These are phyloP conservation scores for Drosophila trichaetosa DNA, from an alignment of 2,888 invertebrate genomes.

Conservation along the genomic window DNA sequence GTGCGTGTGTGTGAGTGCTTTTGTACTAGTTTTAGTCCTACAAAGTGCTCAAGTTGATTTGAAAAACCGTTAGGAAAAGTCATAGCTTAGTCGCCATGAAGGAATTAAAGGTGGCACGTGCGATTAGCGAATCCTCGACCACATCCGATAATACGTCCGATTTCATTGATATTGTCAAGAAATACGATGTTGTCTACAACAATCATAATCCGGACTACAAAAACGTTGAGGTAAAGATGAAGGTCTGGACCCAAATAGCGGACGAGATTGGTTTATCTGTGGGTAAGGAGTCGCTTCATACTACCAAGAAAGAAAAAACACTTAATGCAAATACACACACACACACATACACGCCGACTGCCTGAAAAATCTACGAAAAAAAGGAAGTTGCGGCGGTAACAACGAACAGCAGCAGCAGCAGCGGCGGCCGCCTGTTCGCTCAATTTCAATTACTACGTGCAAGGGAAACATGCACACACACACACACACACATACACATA, in stretches of 20 bases:
- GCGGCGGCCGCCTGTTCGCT: conserved; percentile 56
- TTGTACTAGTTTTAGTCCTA: conserved; percentile 11
- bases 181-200: conserved; percentile 84
- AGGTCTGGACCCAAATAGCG: conserved; percentile 84
- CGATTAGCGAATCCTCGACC: conserved; percentile 82
- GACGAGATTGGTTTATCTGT: conserved; percentile 84
- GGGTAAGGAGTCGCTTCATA: conserved; percentile 73
- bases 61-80: conserved; percentile 45
- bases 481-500: conserved; percentile 15
- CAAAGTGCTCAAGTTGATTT: conserved; percentile 33
- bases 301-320: conserved; percentile 5
- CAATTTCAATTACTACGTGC: conserved; percentile 67
- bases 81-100: conserved; percentile 59
- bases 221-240: conserved; percentile 84
- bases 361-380: conserved; percentile 35
- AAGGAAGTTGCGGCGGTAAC: conserved; percentile 59
- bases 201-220: conserved; percentile 84
- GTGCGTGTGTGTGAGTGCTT: conserved; percentile 20
- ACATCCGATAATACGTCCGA: conserved; percentile 84
- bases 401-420: conserved; percentile 39
- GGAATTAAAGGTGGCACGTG: conserved; percentile 79
- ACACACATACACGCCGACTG: conserved; percentile 1
- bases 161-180: conserved; percentile 84
- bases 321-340: conserved; percentile 21
- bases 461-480: conserved; percentile 45